Conservation (phyloP, 2,113 vertebrate genomes). For the Vulpes lagopus region DNA sequence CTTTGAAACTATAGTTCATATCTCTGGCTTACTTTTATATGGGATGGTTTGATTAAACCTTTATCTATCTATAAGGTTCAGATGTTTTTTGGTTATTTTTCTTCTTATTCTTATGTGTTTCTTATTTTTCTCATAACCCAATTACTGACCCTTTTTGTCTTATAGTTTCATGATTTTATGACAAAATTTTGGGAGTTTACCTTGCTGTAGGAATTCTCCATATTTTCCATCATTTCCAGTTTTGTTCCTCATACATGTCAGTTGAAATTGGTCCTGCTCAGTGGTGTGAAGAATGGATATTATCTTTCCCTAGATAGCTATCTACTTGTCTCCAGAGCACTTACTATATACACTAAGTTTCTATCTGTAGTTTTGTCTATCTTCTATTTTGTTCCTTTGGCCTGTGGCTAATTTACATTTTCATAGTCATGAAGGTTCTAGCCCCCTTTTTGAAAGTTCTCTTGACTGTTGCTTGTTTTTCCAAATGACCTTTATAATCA, state of each 20-base stretch:
- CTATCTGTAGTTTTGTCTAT: neutral
- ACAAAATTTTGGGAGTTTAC: neutral
- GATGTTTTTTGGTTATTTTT: neutral
- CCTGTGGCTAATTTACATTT: neutral
- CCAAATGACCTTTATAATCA: neutral
- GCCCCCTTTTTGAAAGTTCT: neutral
- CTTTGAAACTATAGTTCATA: neutral
- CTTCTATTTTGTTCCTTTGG: neutral
- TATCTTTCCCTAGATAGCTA: neutral
- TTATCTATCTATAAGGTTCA: neutral
- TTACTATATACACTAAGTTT: neutral
- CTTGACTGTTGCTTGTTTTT: neutral
- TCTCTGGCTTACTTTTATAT: neutral
- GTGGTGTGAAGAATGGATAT: neutral
- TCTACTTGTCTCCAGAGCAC: neutral
- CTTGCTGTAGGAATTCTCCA: neutral
- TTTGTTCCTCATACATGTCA: neutral
- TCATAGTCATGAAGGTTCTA: neutral
- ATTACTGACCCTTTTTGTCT: neutral
- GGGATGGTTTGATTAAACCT: neutral
- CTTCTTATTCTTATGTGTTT: neutral
- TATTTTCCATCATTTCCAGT: neutral
- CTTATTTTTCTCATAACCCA: neutral
- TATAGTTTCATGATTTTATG: neutral
- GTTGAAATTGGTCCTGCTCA: neutral